A percentile compares a stretch with the other conserved stretches of the same genome.
These are phyloP conservation scores for human DNA, from an alignment of 2,113 vertebrate species.

Conservation along the genomic window GRCh38 chr9:110520501-110521000, in stretches of 20 bases:
- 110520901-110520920: background rate
- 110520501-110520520: constrained; percentile 48
- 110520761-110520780: background rate
- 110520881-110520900: background rate
- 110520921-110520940: background rate
- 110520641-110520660: background rate
- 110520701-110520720: background rate
- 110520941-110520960: background rate
- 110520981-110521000: background rate
- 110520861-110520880: background rate
- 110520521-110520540: constrained; percentile 7
- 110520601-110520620: background rate
- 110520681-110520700: background rate
- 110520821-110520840: background rate
- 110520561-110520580: background rate
- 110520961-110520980: background rate
- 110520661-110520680: background rate
- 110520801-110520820: background rate
- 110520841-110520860: background rate
- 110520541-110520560: background rate
- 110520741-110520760: background rate
- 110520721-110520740: constrained; percentile 14
- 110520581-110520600: background rate
- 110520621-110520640: constrained; percentile 12
- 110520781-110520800: background rate